These are phyloP conservation scores for Mythimna vitellina DNA, from an alignment of 2,888 invertebrate genomes.

Conservation along the genomic window DNA sequence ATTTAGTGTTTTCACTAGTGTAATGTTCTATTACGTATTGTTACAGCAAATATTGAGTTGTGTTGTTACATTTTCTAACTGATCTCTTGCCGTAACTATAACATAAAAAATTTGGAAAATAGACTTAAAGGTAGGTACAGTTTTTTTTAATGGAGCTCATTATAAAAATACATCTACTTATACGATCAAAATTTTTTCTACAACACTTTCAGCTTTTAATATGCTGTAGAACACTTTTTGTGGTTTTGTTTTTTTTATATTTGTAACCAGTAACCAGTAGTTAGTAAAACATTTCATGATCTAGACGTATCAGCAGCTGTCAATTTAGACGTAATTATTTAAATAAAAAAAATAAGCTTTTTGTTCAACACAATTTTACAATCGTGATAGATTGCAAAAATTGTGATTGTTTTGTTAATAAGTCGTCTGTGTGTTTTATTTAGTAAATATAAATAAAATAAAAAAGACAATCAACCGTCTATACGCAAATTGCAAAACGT, in stretches of 20 bases:
- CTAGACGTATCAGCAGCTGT: background rate
- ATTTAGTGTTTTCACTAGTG: conserved; percentile 40
- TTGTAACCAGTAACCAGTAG: background rate
- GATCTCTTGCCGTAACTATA: background rate
- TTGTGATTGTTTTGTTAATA: too few species aligned
- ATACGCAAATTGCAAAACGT: conserved; percentile 39
- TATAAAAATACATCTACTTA: background rate
- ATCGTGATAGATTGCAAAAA: conserved; percentile 6
- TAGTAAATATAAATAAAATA: too few species aligned
- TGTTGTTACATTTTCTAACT: conserved; percentile 5
- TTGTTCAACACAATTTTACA: background rate
- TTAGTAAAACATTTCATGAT: background rate
- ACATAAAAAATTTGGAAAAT: background rate
- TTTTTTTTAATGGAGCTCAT: background rate
- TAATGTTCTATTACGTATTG: conserved; percentile 17
- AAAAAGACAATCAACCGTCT: conserved; percentile 5
- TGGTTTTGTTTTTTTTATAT: background rate
- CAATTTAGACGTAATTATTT: background rate
- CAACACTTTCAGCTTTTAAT: background rate
- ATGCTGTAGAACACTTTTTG: background rate
- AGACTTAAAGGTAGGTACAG: background rate
- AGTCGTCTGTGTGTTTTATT: too few species aligned
- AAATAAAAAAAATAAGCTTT: background rate
- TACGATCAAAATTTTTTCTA: too few species aligned
- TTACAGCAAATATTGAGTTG: conserved; percentile 6